Evolutionary conservation across 2,797 vertebrate species (phyloP), one percentile per base, ranked within the genome.

Genomic region (Antrozous pallidus): DNA sequence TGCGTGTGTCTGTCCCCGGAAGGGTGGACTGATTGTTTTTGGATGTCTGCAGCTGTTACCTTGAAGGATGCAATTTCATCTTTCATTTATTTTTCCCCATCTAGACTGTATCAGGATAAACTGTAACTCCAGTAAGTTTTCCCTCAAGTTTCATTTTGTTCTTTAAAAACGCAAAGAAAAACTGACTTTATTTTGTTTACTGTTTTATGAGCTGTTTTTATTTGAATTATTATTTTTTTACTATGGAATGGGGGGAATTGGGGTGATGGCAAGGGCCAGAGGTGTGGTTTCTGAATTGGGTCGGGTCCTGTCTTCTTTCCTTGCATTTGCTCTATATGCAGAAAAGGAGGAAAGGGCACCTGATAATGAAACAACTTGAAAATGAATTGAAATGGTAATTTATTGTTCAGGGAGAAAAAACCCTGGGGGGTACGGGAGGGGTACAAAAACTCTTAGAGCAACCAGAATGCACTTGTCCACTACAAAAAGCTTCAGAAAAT

Each of bases 101-200:
- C 99, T 99, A 99, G 99, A 99, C 99, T 99, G 99, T 99, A 99
- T 99, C 99, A 99, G 99, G 99, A 99, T 99, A 99, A 99, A 99
- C 99, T 99, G 99, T 99, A 99, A 99, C 99, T 99, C 99, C 99
- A 99, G 99, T 99, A 99, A 99, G 99, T 99, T 99, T 99, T 99
- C 98, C 99, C 99, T 99, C 99, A 99, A 99, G 99, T 99, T 99
- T 99, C 99, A 99, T 99, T 99, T 99, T 99, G 99, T 99, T 99
- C 98, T 99, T 99, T 96, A 96, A 98, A 97, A 97, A 97, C 96
- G 20, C 85, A 98, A 96, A 98, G 58, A 95, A 96, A 97, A 97
- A 97, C 97, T 98, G 98, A 97, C 97, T 98, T 98, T 98, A 96
- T 98, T 98, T 98, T 97, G 94, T 98, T 98, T 98, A 98, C 97